Base-by-base conservation (phyloP, 2,113 vertebrate species). In the Crypturellus undulatus region DNA sequence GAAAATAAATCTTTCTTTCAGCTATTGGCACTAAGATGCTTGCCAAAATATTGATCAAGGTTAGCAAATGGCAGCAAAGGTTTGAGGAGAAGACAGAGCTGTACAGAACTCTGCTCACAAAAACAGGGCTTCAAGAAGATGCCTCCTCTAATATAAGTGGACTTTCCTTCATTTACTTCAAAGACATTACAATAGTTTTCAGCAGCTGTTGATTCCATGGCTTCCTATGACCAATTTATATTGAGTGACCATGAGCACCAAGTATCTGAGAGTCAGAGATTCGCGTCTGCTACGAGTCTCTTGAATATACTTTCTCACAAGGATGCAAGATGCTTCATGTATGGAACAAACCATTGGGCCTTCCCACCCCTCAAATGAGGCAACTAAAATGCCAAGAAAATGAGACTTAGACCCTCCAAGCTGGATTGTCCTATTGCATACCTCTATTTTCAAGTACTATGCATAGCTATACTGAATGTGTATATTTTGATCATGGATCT, bases 391-490 rank as follows among this genome's bases (percentile, higher is more conserved):
- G 12, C 12, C 18, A 24, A 34, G 30, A 43, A 79, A 54, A 49
- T 2, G 4, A 40, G 21, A 2, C 3, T 12, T 2, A 2, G 5
- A 26, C 49, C 1, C 0, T 26, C 12, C 45, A 14, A 26, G 28
- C 11, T 63, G 6, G 25, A 10, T 13, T 12, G 12, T 38, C 14
- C 3, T 63, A 1, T 17, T n/a, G 18, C 0, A 2, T 38, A 13
- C 11, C 77, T 62, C 26, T 12, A 28, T 51, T 58, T 28, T 59
- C 14, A 84, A 42, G 19, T 6, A 2, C 7, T 8, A 9, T 5
- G 38, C 1, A 10, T 4, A 20, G 2, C 1, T 18, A 4, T 73
- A 13, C 24, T 58, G 30, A 62, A 12, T 40, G n/a, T 28, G 24
- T 42, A 3, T 36, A 25, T 59, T 77, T 1, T 32, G 2, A 5